phyloP scores from a whole-genome alignment of 1,140 invertebrate species.

The Drosophila insularis region DNA sequence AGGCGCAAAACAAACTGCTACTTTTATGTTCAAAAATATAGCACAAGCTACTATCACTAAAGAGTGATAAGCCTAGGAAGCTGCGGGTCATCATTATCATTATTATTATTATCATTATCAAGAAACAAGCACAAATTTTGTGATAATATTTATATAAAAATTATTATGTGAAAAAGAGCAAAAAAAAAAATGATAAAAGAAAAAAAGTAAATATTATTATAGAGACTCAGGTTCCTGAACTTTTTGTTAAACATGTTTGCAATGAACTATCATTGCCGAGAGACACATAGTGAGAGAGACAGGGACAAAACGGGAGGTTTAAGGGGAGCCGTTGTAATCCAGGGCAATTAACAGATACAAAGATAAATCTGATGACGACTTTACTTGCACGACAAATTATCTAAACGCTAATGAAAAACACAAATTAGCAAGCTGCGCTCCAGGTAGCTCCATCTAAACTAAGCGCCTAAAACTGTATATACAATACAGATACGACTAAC shows the following conservation, averaged over 20 bases:
- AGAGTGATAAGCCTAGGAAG: slow-evolving; percentile 6
- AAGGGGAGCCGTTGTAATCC: slow-evolving; percentile 32
- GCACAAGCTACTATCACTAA: background rate
- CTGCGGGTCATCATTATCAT: slow-evolving; percentile 18
- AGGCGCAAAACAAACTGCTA: background rate
- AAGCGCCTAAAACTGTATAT: background rate
- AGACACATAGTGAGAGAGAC: too few species aligned
- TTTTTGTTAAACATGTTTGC: slow-evolving; percentile 10
- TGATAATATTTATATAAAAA: slow-evolving; percentile 17
- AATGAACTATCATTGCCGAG: background rate
- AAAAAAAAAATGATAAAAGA: background rate
- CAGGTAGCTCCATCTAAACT: slow-evolving; percentile 11
- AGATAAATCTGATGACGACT: slow-evolving; percentile 20
- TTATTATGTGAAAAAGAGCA: slow-evolving; percentile 24
- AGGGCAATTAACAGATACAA: slow-evolving; percentile 46
- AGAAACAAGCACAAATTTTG: slow-evolving; percentile 3
- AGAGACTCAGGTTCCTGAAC: slow-evolving; percentile 40
- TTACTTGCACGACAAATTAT: slow-evolving; percentile 48
- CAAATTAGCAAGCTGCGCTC: slow-evolving; percentile 31
- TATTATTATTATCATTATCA: background rate
- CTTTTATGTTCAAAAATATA: background rate
- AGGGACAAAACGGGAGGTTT: too few species aligned
- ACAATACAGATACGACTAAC: too few species aligned
- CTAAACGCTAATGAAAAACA: slow-evolving; percentile 59
- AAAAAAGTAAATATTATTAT: slow-evolving; percentile 1